Conservation (phyloP, 2,888 invertebrate species). For the Pseudococcus viburni region DNA sequence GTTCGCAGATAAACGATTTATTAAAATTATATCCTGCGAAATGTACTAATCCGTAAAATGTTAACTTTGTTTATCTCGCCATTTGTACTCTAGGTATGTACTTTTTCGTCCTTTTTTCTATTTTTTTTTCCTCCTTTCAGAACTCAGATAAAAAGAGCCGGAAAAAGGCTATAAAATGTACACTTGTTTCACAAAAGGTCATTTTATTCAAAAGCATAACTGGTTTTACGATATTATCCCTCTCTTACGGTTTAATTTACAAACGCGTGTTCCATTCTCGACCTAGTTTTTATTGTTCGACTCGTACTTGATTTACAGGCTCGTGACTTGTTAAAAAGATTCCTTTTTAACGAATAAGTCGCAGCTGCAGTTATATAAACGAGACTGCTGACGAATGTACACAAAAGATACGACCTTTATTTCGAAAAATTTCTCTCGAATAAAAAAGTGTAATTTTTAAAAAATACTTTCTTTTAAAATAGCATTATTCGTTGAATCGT, state of each 20-base stretch:
- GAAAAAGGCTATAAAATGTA: slow-evolving; percentile 15
- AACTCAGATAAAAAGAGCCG: neutral
- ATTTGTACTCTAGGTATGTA: neutral
- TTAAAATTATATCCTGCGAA: slow-evolving; percentile 12
- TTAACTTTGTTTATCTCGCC: neutral
- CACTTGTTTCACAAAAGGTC: slow-evolving; percentile 47
- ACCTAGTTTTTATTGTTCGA: slow-evolving; percentile 17
- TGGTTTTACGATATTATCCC: slow-evolving; percentile 12
- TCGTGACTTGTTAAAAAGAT: slow-evolving; percentile 16
- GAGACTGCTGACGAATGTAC: neutral
- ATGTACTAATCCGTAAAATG: slow-evolving; percentile 38
- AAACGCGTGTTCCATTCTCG: neutral
- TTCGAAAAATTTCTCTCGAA: neutral
- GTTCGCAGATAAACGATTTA: slow-evolving; percentile 20
- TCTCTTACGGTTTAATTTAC: neutral
- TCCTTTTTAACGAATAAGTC: slow-evolving; percentile 9
- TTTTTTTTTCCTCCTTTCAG: neutral
- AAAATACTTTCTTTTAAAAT: neutral
- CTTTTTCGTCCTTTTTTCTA: neutral
- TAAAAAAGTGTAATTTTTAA: neutral
- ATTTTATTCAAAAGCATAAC: slow-evolving; percentile 21
- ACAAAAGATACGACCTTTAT: slow-evolving; percentile 14
- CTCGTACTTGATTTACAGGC: neutral
- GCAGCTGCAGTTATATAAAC: neutral
- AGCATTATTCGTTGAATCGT: no score